phyloP scores from a whole-genome alignment of 2,888 invertebrate species.

The Eustalomyia histrio region DNA sequence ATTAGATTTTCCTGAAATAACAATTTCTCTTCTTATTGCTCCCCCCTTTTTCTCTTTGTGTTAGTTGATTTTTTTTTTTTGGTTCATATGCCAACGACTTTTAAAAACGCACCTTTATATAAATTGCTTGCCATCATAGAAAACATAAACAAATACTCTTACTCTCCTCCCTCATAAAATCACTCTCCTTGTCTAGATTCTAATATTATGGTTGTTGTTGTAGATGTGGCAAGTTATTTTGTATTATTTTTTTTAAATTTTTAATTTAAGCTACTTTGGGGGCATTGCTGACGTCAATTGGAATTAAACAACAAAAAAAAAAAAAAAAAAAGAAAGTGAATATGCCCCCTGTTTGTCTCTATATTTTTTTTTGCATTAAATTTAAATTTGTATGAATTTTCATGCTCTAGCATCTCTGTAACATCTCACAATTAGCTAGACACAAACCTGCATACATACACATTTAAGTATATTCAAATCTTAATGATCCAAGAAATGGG shows the following conservation, averaged over 20 bases:
- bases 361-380: not conserved
- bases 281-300: slow-evolving; percentile 79
- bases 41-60: not conserved
- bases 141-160: slow-evolving; percentile 4
- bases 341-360: slow-evolving; percentile 27
- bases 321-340: slow-evolving; percentile 6
- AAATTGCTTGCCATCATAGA: slow-evolving; percentile 23
- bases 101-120: slow-evolving; percentile 26
- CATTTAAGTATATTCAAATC: not conserved
- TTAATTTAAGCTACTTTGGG: slow-evolving; percentile 72
- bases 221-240: slow-evolving; percentile 54
- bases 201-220: slow-evolving; percentile 39
- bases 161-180: not conserved
- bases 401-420: slow-evolving; percentile 21
- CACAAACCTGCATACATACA: slow-evolving; percentile 15
- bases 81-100: slow-evolving; percentile 36
- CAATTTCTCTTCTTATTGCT: not conserved
- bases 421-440: slow-evolving; percentile 32
- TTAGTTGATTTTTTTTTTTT: slow-evolving; percentile 1
- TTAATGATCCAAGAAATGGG: not conserved
- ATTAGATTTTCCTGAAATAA: slow-evolving; percentile 17
- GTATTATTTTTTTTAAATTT: slow-evolving; percentile 37
- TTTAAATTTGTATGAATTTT: slow-evolving; percentile 29
- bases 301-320: slow-evolving; percentile 8
- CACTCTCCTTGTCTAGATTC: not conserved